Percentiles rank a stretch among this genome's conserved stretches.
These are phyloP conservation scores for Hippocampus mohnikei DNA, from an alignment of 2,113 vertebrate species.

Conservation along the genomic window DNA sequence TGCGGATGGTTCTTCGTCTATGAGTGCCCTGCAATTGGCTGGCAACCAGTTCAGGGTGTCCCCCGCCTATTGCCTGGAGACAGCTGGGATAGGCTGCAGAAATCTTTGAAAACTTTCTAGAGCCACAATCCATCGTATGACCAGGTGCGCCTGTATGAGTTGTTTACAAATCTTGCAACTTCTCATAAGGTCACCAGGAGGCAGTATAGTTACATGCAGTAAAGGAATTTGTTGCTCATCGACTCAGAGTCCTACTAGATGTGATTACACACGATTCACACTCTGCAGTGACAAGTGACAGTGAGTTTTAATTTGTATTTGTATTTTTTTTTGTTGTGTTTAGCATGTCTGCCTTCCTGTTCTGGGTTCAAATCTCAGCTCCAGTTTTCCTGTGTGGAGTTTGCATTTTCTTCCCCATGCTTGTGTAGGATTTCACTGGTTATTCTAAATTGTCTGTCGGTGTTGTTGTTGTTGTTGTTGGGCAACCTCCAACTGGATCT, in stretches of 20 bases:
- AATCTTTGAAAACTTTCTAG: too few species aligned
- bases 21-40: too few species aligned
- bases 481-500: too few species aligned
- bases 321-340: background rate
- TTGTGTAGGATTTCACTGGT: background rate
- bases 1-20: too few species aligned
- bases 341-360: background rate
- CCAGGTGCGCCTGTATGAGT: too few species aligned
- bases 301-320: too few species aligned
- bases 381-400: background rate
- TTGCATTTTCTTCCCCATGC: background rate
- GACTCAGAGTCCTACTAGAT: background rate
- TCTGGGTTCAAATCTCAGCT: background rate
- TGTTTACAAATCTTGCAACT: background rate
- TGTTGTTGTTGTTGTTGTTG: too few species aligned
- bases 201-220: conserved; percentile 14
- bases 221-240: conserved; percentile 1
- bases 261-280: background rate
- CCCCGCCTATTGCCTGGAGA: too few species aligned
- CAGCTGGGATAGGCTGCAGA: too few species aligned
- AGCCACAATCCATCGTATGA: too few species aligned
- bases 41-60: too few species aligned
- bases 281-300: too few species aligned
- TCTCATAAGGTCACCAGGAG: conserved; percentile 31
- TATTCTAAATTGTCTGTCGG: background rate